phyloP scores from a whole-genome alignment of 2,888 invertebrate species.

The Neoitamus cyanurus region DNA sequence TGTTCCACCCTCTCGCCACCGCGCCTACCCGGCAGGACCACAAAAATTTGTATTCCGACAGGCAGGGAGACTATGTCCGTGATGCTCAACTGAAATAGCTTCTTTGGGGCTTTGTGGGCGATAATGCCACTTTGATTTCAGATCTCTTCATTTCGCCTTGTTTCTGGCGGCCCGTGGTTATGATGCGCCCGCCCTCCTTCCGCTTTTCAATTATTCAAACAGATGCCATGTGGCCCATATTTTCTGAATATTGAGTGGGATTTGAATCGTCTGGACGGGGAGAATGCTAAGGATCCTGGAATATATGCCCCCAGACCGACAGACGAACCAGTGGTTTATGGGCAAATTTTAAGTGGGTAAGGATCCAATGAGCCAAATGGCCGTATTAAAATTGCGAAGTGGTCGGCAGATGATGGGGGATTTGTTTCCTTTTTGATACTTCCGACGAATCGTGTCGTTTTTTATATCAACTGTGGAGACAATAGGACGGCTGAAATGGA shows the following conservation, averaged over 20 bases:
- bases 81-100: not conserved
- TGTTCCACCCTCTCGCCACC: not conserved
- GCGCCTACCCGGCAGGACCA: not conserved
- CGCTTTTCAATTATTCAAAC: not conserved
- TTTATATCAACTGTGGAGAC: not conserved
- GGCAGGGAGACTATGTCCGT: not conserved
- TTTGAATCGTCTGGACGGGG: not conserved
- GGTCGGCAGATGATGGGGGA: not conserved
- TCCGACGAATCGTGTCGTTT: not conserved
- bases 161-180: not conserved
- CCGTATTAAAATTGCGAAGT: not conserved
- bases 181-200: not conserved
- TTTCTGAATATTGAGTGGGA: not conserved
- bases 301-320: not conserved
- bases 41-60: not conserved
- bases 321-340: not conserved
- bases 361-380: not conserved
- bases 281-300: not conserved
- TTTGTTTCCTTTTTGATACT: conserved; percentile 1
- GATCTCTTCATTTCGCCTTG: not conserved
- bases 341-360: not conserved
- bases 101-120: not conserved
- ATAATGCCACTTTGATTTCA: not conserved
- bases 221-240: conserved; percentile 1
- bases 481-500: not conserved